Evolutionary conservation across 2,113 vertebrate species (phyloP).

Genomic region (Stigmatopora nigra): DNA sequence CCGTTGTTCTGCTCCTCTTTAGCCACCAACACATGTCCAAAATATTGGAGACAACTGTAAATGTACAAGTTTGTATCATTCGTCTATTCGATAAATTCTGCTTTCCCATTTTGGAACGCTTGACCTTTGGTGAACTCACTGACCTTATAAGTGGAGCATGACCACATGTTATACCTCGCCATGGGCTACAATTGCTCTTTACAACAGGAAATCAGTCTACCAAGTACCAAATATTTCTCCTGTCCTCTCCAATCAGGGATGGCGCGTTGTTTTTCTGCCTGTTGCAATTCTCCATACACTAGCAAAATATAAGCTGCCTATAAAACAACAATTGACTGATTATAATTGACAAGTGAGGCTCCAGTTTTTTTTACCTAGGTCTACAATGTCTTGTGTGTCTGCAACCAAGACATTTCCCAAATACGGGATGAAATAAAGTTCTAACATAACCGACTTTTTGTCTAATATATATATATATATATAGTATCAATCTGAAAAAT

Average conservation of each 20-base stretch:
- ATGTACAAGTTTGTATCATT: slow-evolving; percentile 12
- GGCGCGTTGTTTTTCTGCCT: not conserved
- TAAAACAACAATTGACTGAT: not conserved
- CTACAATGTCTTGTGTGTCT: no score
- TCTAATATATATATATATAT: no score
- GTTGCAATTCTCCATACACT: not conserved
- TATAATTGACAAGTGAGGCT: not conserved
- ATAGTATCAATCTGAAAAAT: not conserved
- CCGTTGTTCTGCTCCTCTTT: slow-evolving; percentile 5
- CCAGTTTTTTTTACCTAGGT: no score
- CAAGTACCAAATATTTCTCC: slow-evolving; percentile 34
- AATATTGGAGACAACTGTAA: slow-evolving; percentile 26
- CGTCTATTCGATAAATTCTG: slow-evolving; percentile 33
- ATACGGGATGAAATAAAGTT: no score
- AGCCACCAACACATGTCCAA: slow-evolving; percentile 19
- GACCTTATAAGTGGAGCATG: slow-evolving; percentile 47
- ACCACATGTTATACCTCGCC: slow-evolving; percentile 23
- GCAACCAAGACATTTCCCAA: no score
- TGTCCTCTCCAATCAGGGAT: slow-evolving; percentile 15
- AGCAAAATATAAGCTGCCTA: not conserved
- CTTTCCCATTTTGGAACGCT: slow-evolving; percentile 26
- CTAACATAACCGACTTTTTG: no score
- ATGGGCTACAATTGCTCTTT: slow-evolving; percentile 31
- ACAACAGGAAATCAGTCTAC: slow-evolving; percentile 32
- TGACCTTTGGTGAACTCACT: slow-evolving; percentile 47